phyloP scores from a whole-genome alignment of 2,797 vertebrate genomes.

The Danio kyathit region DNA sequence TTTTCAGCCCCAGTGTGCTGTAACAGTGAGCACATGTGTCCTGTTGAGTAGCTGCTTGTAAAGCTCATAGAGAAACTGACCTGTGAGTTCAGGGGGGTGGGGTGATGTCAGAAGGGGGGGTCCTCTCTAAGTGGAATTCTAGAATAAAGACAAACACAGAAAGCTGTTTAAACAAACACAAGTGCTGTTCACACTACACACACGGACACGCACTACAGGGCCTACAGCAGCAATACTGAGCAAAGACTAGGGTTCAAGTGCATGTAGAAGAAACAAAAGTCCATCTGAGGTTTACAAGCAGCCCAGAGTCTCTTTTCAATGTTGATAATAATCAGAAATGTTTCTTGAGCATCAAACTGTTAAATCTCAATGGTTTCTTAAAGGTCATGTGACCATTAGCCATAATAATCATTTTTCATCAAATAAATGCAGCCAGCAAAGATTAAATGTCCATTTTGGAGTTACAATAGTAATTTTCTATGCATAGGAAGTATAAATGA shows the following conservation, averaged over 20 bases:
- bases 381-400: not conserved
- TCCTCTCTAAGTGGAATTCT: slow-evolving; percentile 99
- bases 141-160: slow-evolving; percentile 96
- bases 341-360: not conserved
- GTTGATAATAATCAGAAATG: not conserved
- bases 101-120: slow-evolving; percentile 99
- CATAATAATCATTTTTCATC: not conserved
- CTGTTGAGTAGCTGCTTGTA: slow-evolving; percentile 72
- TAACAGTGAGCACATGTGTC: not conserved
- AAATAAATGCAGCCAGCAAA: not conserved
- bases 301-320: slow-evolving; percentile 49
- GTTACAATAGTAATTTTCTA: too few species aligned
- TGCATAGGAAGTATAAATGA: too few species aligned
- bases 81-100: slow-evolving; percentile 99
- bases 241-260: slow-evolving; percentile 4
- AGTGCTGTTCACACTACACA: slow-evolving; percentile 47
- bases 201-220: slow-evolving; percentile 42
- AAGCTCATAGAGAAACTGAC: slow-evolving; percentile 92
- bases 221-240: not conserved
- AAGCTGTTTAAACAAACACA: slow-evolving; percentile 65
- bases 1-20: not conserved
- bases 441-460: too few species aligned
- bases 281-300: slow-evolving; percentile 83
- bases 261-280: slow-evolving; percentile 50
- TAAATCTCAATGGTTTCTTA: not conserved